Evolutionary conservation across 2,113 vertebrate species (phyloP), one percentile per base, ranked within the genome.

Genomic region (Tetraodon nigroviridis): DNA sequence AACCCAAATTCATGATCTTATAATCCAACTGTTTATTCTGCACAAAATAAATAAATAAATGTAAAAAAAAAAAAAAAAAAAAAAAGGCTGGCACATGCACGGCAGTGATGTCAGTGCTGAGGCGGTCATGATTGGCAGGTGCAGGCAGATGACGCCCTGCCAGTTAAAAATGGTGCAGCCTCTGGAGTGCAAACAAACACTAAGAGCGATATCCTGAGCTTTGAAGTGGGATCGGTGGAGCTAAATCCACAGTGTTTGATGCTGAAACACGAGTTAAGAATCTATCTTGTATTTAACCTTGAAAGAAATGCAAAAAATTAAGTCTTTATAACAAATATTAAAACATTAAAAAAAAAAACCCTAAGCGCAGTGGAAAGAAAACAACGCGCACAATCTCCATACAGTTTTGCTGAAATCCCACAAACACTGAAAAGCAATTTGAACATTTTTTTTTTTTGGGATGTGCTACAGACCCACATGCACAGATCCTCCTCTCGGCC

Each of bases 1-100:
- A 89, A 88, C 86, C 82, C 73, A 87, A 73, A 85, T 86, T 81
- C 62, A 32, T 82, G 81, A 82, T 80, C 57, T 84, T 81, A 81
- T 85, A 88, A 87, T 89, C 86, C 83, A 85, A 76, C 79, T 79
- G 75, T 86, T 82, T 70, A 70, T 64, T 60, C 75, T 55, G 68
- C 61, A 52, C 58, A 55, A 18, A 73, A 65, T 67, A 73, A 63
- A 27, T 51, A 48, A 47, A 52, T n/a, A n/a, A n/a, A n/a, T n/a
- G n/a, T n/a, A n/a, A n/a, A n/a, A n/a, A n/a, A n/a, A n/a, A n/a
- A n/a, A n/a, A n/a, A 73, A 65, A 69, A 73, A 63, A 27, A 54
- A 48, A 47, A 52, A 29, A 14, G 40, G 14, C 41, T n/a, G 66
- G 54, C 69, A 71, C 61, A 51, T 62, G 51, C 50, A 24, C 27